These are phyloP conservation scores for Candidula unifasciata DNA, from an alignment of 2,888 invertebrate genomes.

Conservation along the genomic window DNA sequence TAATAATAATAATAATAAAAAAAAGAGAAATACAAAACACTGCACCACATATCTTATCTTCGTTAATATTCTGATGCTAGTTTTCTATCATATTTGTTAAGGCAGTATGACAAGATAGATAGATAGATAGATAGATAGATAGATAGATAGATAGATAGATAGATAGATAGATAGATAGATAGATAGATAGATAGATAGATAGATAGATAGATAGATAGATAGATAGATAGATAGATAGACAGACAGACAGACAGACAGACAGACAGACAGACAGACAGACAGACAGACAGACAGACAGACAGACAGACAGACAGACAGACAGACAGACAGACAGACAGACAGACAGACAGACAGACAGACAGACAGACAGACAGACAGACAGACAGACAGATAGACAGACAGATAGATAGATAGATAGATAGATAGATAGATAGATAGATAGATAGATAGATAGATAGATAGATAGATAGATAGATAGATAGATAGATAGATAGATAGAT, in stretches of 20 bases:
- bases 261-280: conserved; percentile 10
- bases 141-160: background rate
- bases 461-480: conserved; percentile 20
- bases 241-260: background rate
- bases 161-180: background rate
- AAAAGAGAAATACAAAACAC: background rate
- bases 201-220: conserved; percentile 11
- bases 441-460: conserved; percentile 4
- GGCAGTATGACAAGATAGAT: background rate
- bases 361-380: background rate
- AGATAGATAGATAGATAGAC: no score
- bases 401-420: conserved; percentile 6
- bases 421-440: background rate
- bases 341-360: conserved; percentile 4
- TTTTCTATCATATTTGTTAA: no score
- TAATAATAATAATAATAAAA: no score
- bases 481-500: background rate
- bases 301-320: conserved; percentile 6
- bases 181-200: conserved; percentile 16
- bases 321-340: background rate
- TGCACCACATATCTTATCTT: background rate
- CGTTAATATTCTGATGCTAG: no score
- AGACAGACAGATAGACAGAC: no score
- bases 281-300: conserved; percentile 11
- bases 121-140: background rate